Base-by-base conservation (phyloP, 2,888 invertebrate species). In the Synergus umbraculus region DNA sequence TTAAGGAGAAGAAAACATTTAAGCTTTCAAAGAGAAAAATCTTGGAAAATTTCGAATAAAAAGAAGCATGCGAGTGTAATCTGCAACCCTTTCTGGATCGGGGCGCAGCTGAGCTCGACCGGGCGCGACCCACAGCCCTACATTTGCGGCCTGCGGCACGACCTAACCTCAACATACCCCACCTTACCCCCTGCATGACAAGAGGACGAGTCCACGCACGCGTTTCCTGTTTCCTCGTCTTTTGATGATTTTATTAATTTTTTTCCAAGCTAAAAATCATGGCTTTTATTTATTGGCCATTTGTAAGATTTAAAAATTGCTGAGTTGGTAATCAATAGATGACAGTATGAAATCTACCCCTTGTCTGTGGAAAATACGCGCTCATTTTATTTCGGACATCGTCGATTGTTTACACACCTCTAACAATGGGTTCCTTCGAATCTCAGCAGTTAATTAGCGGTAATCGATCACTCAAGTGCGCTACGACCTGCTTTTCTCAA, bases 51-150 rank as follows among this genome's bases (percentile, higher is more conserved):
- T 60, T 60, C 1, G 1, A 22, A 12, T 12, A 60, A 60, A 29
- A 60, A 60, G 60, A 60, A 60, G 4, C 60, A 60, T 18, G 22
- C 22, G 49, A 54, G 49, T 54, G 49, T 54, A 15, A 54, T n/a
- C 15, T 54, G 49, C 15, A 54, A 22, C 12, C n/a, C 22, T 13
- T 4, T 64, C 10, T 66, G 18, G 8, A 49, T 86, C 84, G 88
- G 85, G 87, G 88, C 89, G 89, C 90, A 90, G 90, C 90, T 91
- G 89, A 89, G 90, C 91, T 90, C 90, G 88, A 89, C 91, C 90
- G 89, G 89, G 89, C 89, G 90, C 91, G 92, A 92, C 92, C 92
- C 89, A 92, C 91, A 92, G 91, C 92, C 92, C 92, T 91, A 92
- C 90, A 92, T 92, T 91, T 88, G 87, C 86, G 86, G 88, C 88